phyloP scores from a whole-genome alignment of 2,113 vertebrate genomes.

The Ageneiosus marmoratus region DNA sequence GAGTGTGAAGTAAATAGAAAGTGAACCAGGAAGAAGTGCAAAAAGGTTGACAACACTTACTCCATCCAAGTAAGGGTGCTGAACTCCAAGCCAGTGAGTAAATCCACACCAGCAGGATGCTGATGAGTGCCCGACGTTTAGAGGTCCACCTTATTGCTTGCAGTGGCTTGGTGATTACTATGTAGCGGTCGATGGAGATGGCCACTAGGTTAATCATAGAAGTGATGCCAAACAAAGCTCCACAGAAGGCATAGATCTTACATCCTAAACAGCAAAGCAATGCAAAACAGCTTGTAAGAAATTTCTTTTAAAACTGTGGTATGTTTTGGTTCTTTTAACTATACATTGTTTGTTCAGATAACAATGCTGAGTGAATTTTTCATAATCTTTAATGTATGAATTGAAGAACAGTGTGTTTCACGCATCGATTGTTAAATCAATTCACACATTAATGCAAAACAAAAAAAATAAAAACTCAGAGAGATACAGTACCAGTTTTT shows the following conservation, averaged over 20 bases:
- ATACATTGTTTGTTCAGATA: too few species aligned
- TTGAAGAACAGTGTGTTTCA: too few species aligned
- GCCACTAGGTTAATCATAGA: constrained; percentile 86
- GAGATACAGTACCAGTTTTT: constrained; percentile 72
- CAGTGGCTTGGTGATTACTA: constrained; percentile 84
- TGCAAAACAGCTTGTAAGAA: background rate
- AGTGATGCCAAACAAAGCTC: constrained; percentile 83
- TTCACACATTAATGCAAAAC: too few species aligned
- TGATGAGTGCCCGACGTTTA: constrained; percentile 72
- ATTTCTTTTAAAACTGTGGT: background rate
- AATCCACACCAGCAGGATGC: constrained; percentile 80
- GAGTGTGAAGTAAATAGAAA: background rate
- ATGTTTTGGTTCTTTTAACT: too few species aligned
- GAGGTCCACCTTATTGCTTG: constrained; percentile 75
- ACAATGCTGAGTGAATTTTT: too few species aligned
- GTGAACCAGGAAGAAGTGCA: background rate
- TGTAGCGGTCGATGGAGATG: constrained; percentile 83
- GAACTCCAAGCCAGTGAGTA: constrained; percentile 85
- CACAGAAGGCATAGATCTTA: constrained; percentile 85
- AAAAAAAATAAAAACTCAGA: too few species aligned
- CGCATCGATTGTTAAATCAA: too few species aligned
- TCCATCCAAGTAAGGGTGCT: constrained; percentile 87
- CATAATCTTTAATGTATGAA: too few species aligned
- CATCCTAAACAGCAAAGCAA: constrained; percentile 71
- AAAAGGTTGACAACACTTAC: constrained; percentile 69